Percentiles rank a stretch among this genome's conserved stretches.
These are phyloP conservation scores for Rhadina sibilatrix DNA, from an alignment of 2,113 vertebrate genomes.

Conservation along the genomic window DNA sequence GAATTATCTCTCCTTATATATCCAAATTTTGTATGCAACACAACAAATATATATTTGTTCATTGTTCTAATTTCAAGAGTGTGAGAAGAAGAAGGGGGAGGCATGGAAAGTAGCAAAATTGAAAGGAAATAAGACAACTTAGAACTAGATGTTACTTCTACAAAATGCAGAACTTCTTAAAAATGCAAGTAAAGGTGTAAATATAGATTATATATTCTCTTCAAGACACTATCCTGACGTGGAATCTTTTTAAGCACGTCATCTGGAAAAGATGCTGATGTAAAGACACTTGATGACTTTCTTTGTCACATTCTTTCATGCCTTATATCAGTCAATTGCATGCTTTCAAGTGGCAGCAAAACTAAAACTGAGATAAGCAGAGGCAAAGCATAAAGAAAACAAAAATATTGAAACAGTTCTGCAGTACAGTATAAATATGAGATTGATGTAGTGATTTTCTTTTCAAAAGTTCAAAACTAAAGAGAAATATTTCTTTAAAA, in stretches of 20 bases:
- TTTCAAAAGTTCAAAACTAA: background rate
- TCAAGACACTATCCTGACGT: background rate
- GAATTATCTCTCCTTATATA: slow-evolving; percentile 8
- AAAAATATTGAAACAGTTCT: slow-evolving; percentile 12
- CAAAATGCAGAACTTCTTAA: background rate
- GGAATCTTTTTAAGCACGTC: background rate
- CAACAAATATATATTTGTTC: background rate
- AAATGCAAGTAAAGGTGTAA: background rate
- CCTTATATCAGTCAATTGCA: background rate
- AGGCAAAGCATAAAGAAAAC: background rate
- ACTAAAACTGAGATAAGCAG: background rate
- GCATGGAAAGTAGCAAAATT: background rate
- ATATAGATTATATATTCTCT: background rate
- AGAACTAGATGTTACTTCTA: background rate
- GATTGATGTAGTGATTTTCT: background rate
- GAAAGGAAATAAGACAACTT: background rate
- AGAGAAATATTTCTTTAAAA: background rate
- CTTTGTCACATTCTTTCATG: background rate
- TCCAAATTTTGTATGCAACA: background rate
- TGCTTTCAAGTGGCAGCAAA: background rate
- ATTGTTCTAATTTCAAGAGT: background rate
- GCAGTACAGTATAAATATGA: background rate
- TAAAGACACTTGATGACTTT: background rate
- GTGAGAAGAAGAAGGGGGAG: background rate
- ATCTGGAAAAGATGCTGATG: background rate